A percentile compares a stretch with the other conserved stretches of the same genome.
phyloP scores from a whole-genome alignment of 2,888 invertebrate species.

The Trissolcus japonicus region DNA sequence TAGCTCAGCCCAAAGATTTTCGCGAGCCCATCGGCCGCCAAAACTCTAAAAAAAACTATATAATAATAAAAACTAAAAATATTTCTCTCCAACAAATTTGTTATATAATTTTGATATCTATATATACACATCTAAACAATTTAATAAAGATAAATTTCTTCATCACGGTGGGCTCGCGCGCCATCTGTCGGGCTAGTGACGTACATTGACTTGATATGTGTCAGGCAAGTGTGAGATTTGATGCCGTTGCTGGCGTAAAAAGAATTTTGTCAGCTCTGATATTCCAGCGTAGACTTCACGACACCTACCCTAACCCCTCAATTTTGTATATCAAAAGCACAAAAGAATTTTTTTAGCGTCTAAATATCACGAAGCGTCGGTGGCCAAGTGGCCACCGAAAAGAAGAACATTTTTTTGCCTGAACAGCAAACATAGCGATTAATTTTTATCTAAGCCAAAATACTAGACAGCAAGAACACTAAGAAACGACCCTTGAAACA shows the following conservation, averaged over 20 bases:
- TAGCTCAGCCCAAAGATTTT: neutral
- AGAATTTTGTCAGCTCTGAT: conserved; percentile 15
- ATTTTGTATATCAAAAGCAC: conserved; percentile 41
- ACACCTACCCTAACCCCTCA: conserved; percentile 26
- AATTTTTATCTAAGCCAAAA: conserved; percentile 9
- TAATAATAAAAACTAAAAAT: conserved; percentile 52
- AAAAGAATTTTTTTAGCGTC: conserved; percentile 67
- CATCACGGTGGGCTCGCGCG: conserved; percentile 10
- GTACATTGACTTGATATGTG: conserved; percentile 43
- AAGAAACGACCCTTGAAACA: conserved; percentile 27
- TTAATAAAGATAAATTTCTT: conserved; percentile 55
- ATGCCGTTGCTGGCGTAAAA: conserved; percentile 2
- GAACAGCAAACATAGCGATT: conserved; percentile 5
- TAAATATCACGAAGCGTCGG: conserved; percentile 70
- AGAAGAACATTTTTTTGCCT: conserved; percentile 14
- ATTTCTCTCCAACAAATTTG: conserved; percentile 50
- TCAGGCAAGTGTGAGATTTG: conserved; percentile 24
- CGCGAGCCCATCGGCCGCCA: conserved; percentile 27
- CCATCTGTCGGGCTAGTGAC: conserved; percentile 7
- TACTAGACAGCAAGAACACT: conserved; percentile 11
- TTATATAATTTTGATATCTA: conserved; percentile 53
- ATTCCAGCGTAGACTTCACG: conserved; percentile 43
- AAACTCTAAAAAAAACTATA: conserved; percentile 49
- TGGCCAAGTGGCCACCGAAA: conserved; percentile 9
- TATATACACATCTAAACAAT: conserved; percentile 54